Base-by-base conservation (phyloP, 2,888 invertebrate species). In the Acronicta leporina region DNA sequence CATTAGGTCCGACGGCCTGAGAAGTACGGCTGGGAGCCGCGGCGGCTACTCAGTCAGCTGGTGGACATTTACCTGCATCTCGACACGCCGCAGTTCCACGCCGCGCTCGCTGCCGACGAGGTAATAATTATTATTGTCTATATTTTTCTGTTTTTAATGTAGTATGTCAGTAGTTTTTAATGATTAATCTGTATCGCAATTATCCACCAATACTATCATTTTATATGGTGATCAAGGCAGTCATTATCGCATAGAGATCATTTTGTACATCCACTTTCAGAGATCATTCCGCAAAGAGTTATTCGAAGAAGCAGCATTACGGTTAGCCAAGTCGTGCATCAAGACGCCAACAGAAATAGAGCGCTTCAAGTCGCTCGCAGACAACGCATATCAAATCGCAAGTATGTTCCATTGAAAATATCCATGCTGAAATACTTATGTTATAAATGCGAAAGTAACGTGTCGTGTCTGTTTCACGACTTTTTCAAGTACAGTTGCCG, bases 1-100 rank as follows among this genome's bases (percentile, higher is more conserved):
- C n/a, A 42, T 0, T 75, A 95, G 95, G 99, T 99, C 52, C 96
- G 97, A 59, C 97, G 97, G 79, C 98, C 98, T 1, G 97, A 98
- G 73, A 98, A 98, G 90, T 99, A 99, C 89, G 98, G 98, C 11
- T 99, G 99, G 99, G 98, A 99, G 87, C 99, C 99, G 16, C 96
- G 98, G 80, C 96, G 97, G 76, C 95, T 99, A 75, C 95, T 99
- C 61, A 97, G 98, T 80, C 98, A 98, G 90, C 96, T 99, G 68
- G 98, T 99, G 49, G 98, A 99, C 90, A 99, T 99, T 89, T 99
- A 99, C 95, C 95, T 99, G 82, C 99, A 99, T 92, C 96, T 99
- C 74, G 98, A 98, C 95, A 97, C 98, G 94, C 97, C 97, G 87
- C 96, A 96, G 87, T 99, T 98, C 95, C 98, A 98, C 78, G 96